Percentiles rank a stretch among this genome's conserved stretches.
Conservation (phyloP, 2,797 vertebrate genomes). For the Myotis vivesi region DNA sequence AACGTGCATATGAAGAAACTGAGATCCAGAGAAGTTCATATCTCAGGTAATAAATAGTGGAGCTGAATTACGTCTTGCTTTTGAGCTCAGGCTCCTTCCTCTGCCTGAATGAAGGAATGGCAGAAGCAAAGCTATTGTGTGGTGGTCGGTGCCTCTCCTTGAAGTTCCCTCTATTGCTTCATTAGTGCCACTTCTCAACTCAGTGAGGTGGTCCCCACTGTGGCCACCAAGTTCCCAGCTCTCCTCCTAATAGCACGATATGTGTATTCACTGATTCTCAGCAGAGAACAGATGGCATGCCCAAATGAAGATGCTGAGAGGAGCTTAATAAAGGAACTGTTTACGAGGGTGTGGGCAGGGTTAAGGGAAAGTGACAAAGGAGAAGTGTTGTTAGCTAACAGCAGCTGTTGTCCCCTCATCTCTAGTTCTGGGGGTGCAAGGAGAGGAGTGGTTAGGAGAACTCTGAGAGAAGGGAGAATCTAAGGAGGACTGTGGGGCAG, state of each 20-base stretch:
- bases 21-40: background rate
- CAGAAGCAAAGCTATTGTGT: background rate
- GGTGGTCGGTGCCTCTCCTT: background rate
- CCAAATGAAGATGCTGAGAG: background rate
- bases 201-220: background rate
- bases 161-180: background rate
- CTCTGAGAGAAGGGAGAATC: background rate
- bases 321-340: background rate
- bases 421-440: background rate
- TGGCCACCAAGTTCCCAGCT: background rate
- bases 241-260: background rate
- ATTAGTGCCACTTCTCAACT: background rate
- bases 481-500: background rate
- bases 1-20: background rate
- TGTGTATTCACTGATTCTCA: background rate
- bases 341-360: background rate
- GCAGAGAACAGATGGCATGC: background rate
- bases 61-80: background rate
- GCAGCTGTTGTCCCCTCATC: background rate
- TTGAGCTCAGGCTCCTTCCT: background rate
- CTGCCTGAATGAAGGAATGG: background rate
- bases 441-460: background rate
- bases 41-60: background rate
- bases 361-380: background rate
- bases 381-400: background rate